Base-by-base conservation (phyloP, 2,888 invertebrate species). In the Agonopterix alstromeriana region DNA sequence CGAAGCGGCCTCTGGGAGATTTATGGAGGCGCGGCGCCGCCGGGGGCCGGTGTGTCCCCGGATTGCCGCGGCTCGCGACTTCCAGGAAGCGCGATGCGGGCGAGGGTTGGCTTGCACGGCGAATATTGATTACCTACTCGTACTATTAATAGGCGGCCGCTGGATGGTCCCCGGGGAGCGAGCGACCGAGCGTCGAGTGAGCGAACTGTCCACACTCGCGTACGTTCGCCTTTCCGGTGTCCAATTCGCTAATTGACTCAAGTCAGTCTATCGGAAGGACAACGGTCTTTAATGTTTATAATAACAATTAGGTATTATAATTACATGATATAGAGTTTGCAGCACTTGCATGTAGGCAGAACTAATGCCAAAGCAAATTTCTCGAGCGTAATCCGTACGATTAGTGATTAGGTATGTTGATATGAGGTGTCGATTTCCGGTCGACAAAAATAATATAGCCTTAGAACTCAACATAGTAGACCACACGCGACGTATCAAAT, bases 1-100 rank as follows among this genome's bases (percentile, higher is more conserved):
- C 65, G 60, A 52, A 60, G 62, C 66, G 71, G 67, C 69, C 69
- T 46, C 48, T 70, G 66, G 65, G 74, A 79, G 82, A 84, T 82
- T 82, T 85, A 85, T 84, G 82, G 77, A 77, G 77, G 74, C 80
- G 79, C 80, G 79, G 80, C 81, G 85, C 78, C 82, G 78, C 70
- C 73, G 77, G 75, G 76, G 75, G 75, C 70, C 71, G 60, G 27
- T 47, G 55, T 58, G 60, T 60, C 65, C 38, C 38, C 38, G 38
- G 38, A 38, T 38, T 38, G 38, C 64, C 67, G 63, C 65, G 56
- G 63, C 64, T 58, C 73, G 70, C 70, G 74, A 63, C 59, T 78
- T 81, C 80, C 75, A 66, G 79, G 83, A 80, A 80, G 65, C 75
- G 73, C 70, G 73, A 75, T 77, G 77, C 79, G 75, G 76, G 79